These are phyloP conservation scores for Dysdera silvatica DNA, from an alignment of 1,140 invertebrate species.

Conservation along the genomic window DNA sequence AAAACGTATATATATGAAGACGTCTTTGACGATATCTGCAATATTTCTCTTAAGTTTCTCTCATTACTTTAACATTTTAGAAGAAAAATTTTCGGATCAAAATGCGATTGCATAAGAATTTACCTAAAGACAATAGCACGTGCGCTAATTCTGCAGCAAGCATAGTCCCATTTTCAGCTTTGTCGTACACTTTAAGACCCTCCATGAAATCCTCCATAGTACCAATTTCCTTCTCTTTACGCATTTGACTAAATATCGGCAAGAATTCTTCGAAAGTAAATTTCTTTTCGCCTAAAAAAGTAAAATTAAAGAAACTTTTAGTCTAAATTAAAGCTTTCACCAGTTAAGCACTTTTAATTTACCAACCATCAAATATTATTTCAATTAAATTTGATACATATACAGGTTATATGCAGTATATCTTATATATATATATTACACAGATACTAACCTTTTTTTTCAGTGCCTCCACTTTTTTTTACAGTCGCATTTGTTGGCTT, in stretches of 20 bases:
- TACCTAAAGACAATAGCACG: constrained; percentile 82
- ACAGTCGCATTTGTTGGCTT: constrained; percentile 85
- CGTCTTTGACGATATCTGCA: too few relatives aligned
- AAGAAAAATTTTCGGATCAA: too few relatives aligned
- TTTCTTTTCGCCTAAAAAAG: constrained; percentile 61
- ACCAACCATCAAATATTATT: too few relatives aligned
- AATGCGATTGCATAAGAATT: not conserved
- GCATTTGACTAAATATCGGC: constrained; percentile 90
- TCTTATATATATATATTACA: too few relatives aligned
- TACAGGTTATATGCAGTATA: too few relatives aligned
- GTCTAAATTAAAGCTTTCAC: not conserved
- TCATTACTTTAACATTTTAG: too few relatives aligned
- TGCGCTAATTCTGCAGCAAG: constrained; percentile 91
- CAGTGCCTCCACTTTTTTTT: constrained; percentile 86
- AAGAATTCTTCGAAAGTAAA: constrained; percentile 91
- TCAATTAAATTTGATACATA: too few relatives aligned
- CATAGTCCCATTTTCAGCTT: constrained; percentile 93
- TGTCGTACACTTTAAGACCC: constrained; percentile 98
- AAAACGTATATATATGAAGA: too few relatives aligned
- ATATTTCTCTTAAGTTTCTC: too few relatives aligned
- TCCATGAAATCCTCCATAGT: constrained; percentile 98
- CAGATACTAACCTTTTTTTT: constrained; percentile 65
- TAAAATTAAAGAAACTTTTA: not conserved
- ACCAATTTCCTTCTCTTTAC: constrained; percentile 95
- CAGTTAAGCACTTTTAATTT: too few relatives aligned